Evolutionary conservation across 2,797 vertebrate species (phyloP), one percentile per base, ranked within the genome.

Genomic region (Diglossa cyanea): DNA sequence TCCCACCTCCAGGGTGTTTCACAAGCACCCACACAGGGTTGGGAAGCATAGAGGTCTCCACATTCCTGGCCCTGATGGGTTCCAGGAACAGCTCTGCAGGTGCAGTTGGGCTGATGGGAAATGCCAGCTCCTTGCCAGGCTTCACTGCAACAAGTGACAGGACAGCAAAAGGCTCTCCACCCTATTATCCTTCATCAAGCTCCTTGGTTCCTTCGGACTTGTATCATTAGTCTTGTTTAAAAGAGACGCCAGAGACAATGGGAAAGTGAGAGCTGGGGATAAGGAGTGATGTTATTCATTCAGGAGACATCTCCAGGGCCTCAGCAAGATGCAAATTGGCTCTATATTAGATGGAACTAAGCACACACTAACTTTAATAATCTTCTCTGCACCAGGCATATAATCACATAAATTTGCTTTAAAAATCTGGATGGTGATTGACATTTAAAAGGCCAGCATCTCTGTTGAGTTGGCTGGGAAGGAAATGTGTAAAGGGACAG

Each of bases 11-110:
- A 4, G 20, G 1, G 20, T 17, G 6, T 15, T 31, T 63, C 51
- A 53, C 14, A 17, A 57, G 23, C 65, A 57, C 10, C 10, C 20
- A 30, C 0, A 4, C 0, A 2, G 30, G 13, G 13, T 3, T 0
- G 0, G 57, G 53, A 18, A 61, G 20, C 60, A 90, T 57, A 37
- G 31, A 35, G 8, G 14, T 42, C 35, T 44, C 65, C 47, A 7
- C 4, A 0, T 11, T 47, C 26, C 24, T 20, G 57, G 71, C 44
- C 14, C 45, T 13, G 6, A 14, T 7, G 9, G 13, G 47, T 10
- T 62, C 28, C 62, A 80, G 57, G 45, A 45, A 48, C 7, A 9
- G 50, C 0, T 0, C 45, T 66, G 40, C 44, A 37, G 40, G 51
- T 33, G 21, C 61, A 55, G 58, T 0, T 17, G 37, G 51, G 73